Evolutionary conservation across 2,113 vertebrate species (phyloP).

Genomic region (Regulus satrapa): DNA sequence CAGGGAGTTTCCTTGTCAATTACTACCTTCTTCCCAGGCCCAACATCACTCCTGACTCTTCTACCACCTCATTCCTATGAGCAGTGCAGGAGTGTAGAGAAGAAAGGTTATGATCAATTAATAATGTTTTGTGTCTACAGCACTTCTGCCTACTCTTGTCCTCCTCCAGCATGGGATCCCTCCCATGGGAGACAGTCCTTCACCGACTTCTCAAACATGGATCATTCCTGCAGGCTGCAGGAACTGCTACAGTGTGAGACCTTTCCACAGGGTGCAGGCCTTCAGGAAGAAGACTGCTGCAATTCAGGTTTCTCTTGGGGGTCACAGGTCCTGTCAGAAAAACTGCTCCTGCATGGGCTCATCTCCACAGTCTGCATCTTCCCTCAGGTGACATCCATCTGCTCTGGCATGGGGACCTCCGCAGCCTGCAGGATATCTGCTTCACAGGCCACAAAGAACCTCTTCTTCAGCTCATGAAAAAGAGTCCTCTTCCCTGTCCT

Average conservation of each 20-base stretch:
- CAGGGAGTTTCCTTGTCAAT: not conserved
- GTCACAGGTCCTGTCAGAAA: not conserved
- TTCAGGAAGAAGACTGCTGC: not conserved
- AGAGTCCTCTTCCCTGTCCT: not conserved
- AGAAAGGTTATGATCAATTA: not conserved
- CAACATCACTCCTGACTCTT: not conserved
- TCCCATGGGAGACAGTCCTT: not conserved
- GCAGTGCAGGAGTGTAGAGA: not conserved
- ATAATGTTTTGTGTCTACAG: not conserved
- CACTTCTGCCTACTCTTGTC: not conserved
- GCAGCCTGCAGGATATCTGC: not conserved
- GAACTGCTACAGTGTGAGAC: not conserved
- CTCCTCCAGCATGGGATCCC: not conserved
- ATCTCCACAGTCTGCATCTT: not conserved
- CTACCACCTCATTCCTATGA: not conserved
- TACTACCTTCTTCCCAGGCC: not conserved
- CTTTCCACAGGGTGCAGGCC: not conserved
- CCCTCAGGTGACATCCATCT: not conserved
- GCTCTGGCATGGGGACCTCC: not conserved
- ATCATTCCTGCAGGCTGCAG: not conserved
- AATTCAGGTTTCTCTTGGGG: accelerated
- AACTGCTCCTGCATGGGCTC: not conserved
- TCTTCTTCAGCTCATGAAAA: not conserved
- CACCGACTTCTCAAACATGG: accelerated
- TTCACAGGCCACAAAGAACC: not conserved